These are phyloP conservation scores for Nowickia ferox DNA, from an alignment of 2,888 invertebrate species.

Conservation along the genomic window DNA sequence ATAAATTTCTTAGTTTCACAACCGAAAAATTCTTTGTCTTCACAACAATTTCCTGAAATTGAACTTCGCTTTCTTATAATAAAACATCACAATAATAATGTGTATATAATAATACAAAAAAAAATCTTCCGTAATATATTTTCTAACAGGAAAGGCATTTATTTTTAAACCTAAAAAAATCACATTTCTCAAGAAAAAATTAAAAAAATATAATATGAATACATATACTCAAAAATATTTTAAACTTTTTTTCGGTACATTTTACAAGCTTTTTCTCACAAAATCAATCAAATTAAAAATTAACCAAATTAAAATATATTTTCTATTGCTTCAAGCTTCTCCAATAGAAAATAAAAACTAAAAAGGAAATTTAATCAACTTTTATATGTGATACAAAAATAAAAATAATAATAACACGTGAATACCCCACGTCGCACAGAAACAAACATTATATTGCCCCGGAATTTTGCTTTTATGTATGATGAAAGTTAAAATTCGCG, in stretches of 20 bases:
- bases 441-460: too few relatives aligned
- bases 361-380: conserved; percentile 55
- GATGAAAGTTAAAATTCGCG: too few relatives aligned
- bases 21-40: neutral
- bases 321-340: conserved; percentile 65
- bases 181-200: conserved; percentile 35
- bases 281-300: conserved; percentile 60
- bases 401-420: too few relatives aligned
- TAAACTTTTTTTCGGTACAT: conserved; percentile 73
- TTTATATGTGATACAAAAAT: conserved; percentile 64
- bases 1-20: too few relatives aligned
- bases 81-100: conserved; percentile 54
- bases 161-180: conserved; percentile 61
- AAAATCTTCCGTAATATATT: conserved; percentile 69
- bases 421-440: too few relatives aligned
- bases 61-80: neutral
- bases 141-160: conserved; percentile 71
- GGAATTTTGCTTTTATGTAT: too few relatives aligned
- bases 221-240: conserved; percentile 45
- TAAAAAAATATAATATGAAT: conserved; percentile 11
- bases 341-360: conserved; percentile 34
- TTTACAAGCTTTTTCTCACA: conserved; percentile 77
- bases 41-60: neutral
- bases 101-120: conserved; percentile 12
- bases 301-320: conserved; percentile 27